Conservation (phyloP, 2,888 invertebrate species). For the Neoitamus cyanurus region DNA sequence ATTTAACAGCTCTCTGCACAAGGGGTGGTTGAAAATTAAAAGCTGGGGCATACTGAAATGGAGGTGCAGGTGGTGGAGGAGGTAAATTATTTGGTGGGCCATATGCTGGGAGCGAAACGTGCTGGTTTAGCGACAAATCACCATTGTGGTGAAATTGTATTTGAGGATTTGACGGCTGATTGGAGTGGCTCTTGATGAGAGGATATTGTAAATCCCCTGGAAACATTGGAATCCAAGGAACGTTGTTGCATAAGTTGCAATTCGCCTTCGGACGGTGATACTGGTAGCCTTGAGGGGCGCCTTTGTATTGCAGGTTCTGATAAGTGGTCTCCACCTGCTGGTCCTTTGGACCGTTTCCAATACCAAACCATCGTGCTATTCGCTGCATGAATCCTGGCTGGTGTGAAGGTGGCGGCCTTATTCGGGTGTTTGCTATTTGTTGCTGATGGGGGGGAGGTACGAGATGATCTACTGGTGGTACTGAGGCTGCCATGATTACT, state of each 20-base stretch:
- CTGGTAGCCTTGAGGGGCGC: slow-evolving; percentile 52
- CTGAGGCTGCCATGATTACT: slow-evolving; percentile 34
- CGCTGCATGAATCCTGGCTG: slow-evolving; percentile 63
- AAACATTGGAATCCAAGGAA: slow-evolving; percentile 83
- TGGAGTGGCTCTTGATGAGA: slow-evolving; percentile 48
- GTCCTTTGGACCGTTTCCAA: slow-evolving; percentile 57
- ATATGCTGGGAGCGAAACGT: slow-evolving; percentile 33
- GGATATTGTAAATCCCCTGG: slow-evolving; percentile 57
- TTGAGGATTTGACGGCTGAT: slow-evolving; percentile 39
- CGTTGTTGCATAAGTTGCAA: slow-evolving; percentile 82
- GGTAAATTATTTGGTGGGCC: slow-evolving; percentile 63
- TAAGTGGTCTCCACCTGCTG: slow-evolving; percentile 56
- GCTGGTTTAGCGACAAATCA: neutral
- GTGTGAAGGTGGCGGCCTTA: slow-evolving; percentile 51
- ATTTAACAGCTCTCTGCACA: slow-evolving; percentile 53
- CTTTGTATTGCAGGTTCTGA: slow-evolving; percentile 53
- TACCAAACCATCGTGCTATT: slow-evolving; percentile 65
- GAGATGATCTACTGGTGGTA: slow-evolving; percentile 60
- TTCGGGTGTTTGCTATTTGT: slow-evolving; percentile 48
- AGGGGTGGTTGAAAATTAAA: slow-evolving; percentile 48
- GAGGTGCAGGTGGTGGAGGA: slow-evolving; percentile 51
- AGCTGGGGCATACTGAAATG: slow-evolving; percentile 56
- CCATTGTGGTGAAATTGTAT: slow-evolving; percentile 38
- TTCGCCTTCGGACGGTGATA: slow-evolving; percentile 67
- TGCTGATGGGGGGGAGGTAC: slow-evolving; percentile 57